Evolutionary conservation across 1,140 invertebrate species (phyloP).

Genomic region (Gonioctena quinquepunctata): DNA sequence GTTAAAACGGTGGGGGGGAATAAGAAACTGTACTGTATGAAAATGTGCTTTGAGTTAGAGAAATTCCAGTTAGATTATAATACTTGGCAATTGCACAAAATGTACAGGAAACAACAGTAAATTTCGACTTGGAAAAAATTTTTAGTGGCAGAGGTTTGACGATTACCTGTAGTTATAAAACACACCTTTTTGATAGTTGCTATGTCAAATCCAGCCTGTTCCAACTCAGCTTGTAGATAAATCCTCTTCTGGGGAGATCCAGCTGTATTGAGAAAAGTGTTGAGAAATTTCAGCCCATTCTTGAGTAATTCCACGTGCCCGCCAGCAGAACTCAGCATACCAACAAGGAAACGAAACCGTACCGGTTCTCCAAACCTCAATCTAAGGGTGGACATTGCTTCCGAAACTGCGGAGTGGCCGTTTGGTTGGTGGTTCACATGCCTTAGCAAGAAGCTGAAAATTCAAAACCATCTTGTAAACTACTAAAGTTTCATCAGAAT

Average conservation of each 20-base stretch:
- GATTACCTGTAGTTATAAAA: too few relatives aligned
- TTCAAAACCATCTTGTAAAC: too few relatives aligned
- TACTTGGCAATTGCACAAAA: too few relatives aligned
- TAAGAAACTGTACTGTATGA: too few relatives aligned
- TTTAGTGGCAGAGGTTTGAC: too few relatives aligned
- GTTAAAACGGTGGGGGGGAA: too few relatives aligned
- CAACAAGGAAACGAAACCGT: conserved; percentile 86
- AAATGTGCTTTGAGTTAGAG: too few relatives aligned
- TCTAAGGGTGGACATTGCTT: conserved; percentile 86
- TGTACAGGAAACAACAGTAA: too few relatives aligned
- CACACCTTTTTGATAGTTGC: conserved; percentile 70
- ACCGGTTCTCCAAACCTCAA: conserved; percentile 90
- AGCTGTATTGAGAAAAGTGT: conserved; percentile 77
- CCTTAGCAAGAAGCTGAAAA: conserved; percentile 74
- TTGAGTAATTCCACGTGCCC: conserved; percentile 73
- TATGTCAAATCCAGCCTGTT: conserved; percentile 80
- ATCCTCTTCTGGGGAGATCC: conserved; percentile 75
- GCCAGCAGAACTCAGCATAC: conserved; percentile 79
- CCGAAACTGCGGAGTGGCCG: conserved; percentile 82
- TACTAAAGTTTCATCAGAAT: too few relatives aligned
- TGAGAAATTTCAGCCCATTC: conserved; percentile 84
- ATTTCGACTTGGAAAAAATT: too few relatives aligned
- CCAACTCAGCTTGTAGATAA: conserved; percentile 87
- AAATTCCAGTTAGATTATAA: too few relatives aligned
- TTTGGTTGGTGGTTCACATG: conserved; percentile 70